Percentiles rank a stretch among this genome's conserved stretches.
phyloP scores from a whole-genome alignment of 2,113 vertebrate species.

The Collichthys lucidus region DNA sequence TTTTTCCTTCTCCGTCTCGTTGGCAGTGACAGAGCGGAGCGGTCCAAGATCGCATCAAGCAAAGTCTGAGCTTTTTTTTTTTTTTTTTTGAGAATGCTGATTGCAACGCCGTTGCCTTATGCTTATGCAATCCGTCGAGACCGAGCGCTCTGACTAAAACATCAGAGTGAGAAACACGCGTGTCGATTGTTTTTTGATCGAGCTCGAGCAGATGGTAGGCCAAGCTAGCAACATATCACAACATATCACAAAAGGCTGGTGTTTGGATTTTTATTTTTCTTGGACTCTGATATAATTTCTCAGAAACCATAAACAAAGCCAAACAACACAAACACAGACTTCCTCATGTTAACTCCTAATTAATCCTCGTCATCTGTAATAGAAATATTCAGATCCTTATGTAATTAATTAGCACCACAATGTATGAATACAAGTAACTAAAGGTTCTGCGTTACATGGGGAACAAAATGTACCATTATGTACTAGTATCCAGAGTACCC shows the following conservation, averaged over 20 bases:
- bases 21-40: constrained; percentile 53
- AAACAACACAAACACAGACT: constrained; percentile 17
- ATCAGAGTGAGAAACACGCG: constrained; percentile 52
- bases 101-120: constrained; percentile 42
- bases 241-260: constrained; percentile 46
- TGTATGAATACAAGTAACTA: background rate
- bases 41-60: constrained; percentile 65
- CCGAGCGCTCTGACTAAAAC: constrained; percentile 51
- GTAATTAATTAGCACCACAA: background rate
- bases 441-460: background rate
- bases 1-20: constrained; percentile 37
- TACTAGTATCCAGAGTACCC: background rate
- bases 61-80: constrained; percentile 53
- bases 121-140: constrained; percentile 43
- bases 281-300: background rate
- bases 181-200: constrained; percentile 65
- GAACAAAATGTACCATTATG: background rate
- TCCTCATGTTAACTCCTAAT: constrained; percentile 13
- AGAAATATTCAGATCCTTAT: background rate
- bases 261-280: constrained; percentile 31
- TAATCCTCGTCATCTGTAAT: constrained; percentile 16
- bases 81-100: constrained; percentile 55
- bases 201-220: constrained; percentile 50
- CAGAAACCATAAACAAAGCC: too few relatives aligned
- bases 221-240: constrained; percentile 26